These are phyloP conservation scores for Notothenia rossii DNA, from an alignment of 2,113 vertebrate species.

Conservation along the genomic window DNA sequence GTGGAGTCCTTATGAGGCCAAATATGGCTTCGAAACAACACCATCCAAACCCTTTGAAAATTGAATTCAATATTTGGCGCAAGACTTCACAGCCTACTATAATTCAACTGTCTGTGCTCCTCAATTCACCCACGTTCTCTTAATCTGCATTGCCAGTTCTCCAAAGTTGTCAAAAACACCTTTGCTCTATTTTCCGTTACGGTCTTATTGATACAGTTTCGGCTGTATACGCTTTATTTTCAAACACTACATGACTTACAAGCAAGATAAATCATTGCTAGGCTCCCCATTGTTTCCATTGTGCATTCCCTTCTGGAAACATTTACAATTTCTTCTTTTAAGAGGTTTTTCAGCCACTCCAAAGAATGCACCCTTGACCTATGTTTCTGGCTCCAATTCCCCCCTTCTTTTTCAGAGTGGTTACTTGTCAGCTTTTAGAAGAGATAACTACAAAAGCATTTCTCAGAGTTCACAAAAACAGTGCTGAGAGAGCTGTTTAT, in stretches of 20 bases:
- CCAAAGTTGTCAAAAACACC: not conserved
- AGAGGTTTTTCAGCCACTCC: slow-evolving; percentile 1
- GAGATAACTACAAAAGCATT: not conserved
- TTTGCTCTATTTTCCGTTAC: not conserved
- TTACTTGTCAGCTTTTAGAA: slow-evolving; percentile 23
- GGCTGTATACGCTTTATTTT: not conserved
- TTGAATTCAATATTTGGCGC: no score
- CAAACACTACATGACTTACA: not conserved
- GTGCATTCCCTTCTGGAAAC: not conserved
- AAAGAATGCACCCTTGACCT: not conserved
- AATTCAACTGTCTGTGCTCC: not conserved
- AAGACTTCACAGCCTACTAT: not conserved
- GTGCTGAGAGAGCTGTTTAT: slow-evolving; percentile 23
- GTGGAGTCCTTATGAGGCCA: not conserved
- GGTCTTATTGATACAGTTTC: not conserved
- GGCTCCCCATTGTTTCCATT: not conserved
- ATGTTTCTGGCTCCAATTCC: not conserved
- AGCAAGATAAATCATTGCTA: not conserved
- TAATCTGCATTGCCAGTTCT: not conserved
- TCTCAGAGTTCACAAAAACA: slow-evolving; percentile 3
- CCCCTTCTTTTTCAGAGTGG: not conserved
- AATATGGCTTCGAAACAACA: not conserved
- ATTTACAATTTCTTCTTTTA: not conserved
- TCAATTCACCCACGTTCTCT: no score
- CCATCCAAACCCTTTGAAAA: not conserved